phyloP scores from a whole-genome alignment of 2,888 invertebrate genomes.

The Tortrix viridana region DNA sequence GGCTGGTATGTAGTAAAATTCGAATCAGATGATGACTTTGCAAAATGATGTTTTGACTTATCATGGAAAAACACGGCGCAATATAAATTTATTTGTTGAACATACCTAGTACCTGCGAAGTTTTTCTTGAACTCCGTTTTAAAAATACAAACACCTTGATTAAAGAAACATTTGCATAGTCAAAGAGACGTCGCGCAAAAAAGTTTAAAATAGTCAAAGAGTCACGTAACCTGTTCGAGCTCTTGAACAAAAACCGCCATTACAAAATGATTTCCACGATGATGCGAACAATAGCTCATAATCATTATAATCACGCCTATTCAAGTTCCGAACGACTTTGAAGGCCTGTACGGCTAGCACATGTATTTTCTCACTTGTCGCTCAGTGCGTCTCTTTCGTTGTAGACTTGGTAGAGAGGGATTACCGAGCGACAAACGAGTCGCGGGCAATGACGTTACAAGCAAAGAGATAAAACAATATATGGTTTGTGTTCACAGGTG shows the following conservation, averaged over 20 bases:
- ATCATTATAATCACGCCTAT: constrained; percentile 30
- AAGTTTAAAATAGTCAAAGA: constrained; percentile 13
- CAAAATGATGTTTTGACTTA: too few species aligned
- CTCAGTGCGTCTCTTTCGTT: too few species aligned
- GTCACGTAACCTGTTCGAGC: neutral
- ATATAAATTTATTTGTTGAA: neutral
- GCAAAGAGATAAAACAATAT: constrained; percentile 5
- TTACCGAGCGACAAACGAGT: too few species aligned
- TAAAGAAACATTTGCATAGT: constrained; percentile 18
- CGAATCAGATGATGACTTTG: too few species aligned
- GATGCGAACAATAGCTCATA: constrained; percentile 22
- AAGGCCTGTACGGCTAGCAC: too few species aligned
- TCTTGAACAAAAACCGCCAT: constrained; percentile 10
- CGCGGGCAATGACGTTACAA: constrained; percentile 1
- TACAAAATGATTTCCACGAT: constrained; percentile 10
- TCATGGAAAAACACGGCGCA: too few species aligned
- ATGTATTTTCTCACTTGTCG: too few species aligned
- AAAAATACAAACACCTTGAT: constrained; percentile 16
- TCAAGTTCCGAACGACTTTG: constrained; percentile 22
- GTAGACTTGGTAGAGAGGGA: too few species aligned
- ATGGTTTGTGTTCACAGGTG: neutral
- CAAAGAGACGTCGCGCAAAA: constrained; percentile 6
- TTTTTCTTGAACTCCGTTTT: neutral
- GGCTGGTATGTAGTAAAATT: too few species aligned
- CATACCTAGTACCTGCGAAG: constrained; percentile 1